phyloP scores from a whole-genome alignment of 2,888 invertebrate genomes.

The Fragum fragum region DNA sequence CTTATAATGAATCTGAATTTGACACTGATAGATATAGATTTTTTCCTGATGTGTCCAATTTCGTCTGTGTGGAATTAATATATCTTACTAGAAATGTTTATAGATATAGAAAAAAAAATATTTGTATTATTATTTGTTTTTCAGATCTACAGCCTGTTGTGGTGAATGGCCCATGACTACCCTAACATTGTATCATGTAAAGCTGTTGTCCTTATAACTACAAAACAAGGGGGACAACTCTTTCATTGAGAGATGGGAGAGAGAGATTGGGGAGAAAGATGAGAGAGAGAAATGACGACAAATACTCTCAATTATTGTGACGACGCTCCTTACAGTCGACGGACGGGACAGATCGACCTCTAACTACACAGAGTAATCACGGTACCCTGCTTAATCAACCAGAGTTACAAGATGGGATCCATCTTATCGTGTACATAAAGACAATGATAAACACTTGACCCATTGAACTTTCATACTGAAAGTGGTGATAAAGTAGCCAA shows the following conservation, averaged over 20 bases:
- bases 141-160: slow-evolving; percentile 14
- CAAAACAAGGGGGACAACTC: slow-evolving; percentile 14
- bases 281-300: slow-evolving; percentile 12
- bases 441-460: neutral
- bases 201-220: slow-evolving; percentile 17
- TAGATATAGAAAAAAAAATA: neutral
- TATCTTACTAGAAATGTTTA: no score
- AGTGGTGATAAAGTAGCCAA: neutral
- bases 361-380: slow-evolving; percentile 11
- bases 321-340: slow-evolving; percentile 12
- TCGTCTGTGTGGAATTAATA: no score
- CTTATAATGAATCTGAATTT: no score
- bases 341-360: slow-evolving; percentile 11
- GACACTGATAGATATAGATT: no score
- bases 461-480: neutral
- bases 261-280: slow-evolving; percentile 24
- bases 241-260: slow-evolving; percentile 22
- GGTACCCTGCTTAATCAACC: neutral
- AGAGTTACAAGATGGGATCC: slow-evolving; percentile 1
- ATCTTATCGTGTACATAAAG: neutral
- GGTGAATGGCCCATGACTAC: slow-evolving; percentile 10
- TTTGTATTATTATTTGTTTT: neutral
- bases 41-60: no score
- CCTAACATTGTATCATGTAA: slow-evolving; percentile 20
- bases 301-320: slow-evolving; percentile 12